These are phyloP conservation scores for Crotalus viridis DNA, from an alignment of 2,113 vertebrate species.

Conservation along the genomic window DNA sequence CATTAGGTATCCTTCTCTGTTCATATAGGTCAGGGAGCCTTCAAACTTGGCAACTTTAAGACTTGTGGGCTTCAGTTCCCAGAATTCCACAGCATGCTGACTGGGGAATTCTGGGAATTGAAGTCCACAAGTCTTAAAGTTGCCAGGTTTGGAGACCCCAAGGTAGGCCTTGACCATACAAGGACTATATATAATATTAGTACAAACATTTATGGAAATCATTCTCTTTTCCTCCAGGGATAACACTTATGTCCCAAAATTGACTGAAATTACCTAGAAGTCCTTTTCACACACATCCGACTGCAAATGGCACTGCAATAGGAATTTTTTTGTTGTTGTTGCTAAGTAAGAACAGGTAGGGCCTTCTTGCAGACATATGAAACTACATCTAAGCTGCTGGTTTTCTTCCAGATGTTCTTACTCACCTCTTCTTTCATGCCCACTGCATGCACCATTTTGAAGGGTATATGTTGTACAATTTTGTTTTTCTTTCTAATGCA, in stretches of 20 bases:
- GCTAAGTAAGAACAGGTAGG: neutral
- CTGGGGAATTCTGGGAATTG: neutral
- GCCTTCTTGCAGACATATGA: neutral
- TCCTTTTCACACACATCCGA: neutral
- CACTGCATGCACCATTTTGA: constrained; percentile 1
- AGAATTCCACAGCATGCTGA: neutral
- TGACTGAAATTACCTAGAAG: neutral
- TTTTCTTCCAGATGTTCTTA: constrained; percentile 14
- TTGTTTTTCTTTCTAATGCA: constrained; percentile 26
- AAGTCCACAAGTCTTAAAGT: neutral
- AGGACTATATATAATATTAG: neutral
- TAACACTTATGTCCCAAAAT: neutral
- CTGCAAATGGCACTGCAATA: neutral
- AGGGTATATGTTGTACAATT: constrained; percentile 1
- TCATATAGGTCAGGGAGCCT: neutral
- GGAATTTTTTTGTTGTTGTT: neutral
- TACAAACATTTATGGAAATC: neutral
- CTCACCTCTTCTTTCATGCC: neutral
- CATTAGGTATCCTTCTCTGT: neutral
- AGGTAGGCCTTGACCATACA: neutral
- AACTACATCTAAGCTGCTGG: neutral
- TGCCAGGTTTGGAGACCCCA: too few species aligned
- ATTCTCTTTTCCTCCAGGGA: neutral
- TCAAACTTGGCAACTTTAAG: neutral
- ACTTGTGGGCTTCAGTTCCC: neutral